Percentiles rank a stretch among this genome's conserved stretches.
Conservation (phyloP, 2,113 vertebrate species). For the Archilochus colubris region DNA sequence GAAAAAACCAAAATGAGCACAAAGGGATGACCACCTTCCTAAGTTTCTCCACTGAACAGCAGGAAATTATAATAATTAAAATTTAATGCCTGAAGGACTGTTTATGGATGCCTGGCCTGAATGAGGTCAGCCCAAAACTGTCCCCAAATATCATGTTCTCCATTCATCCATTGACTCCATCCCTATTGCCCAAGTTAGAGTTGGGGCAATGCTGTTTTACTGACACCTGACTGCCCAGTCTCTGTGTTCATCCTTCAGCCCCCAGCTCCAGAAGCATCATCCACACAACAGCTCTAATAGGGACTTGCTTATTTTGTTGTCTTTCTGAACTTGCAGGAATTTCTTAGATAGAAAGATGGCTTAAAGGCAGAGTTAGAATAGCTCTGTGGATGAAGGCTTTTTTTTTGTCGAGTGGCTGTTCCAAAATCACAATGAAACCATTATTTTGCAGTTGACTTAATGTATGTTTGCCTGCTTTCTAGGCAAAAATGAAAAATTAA, state of each 20-base stretch:
- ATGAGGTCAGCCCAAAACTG: not conserved
- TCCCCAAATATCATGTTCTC: not conserved
- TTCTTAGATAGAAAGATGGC: not conserved
- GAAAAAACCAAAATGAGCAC: not conserved
- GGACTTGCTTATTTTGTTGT: not conserved
- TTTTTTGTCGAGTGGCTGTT: not conserved
- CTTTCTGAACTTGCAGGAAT: not conserved
- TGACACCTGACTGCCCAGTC: not conserved
- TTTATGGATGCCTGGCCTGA: not conserved
- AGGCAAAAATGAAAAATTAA: not conserved
- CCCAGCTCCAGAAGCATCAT: not conserved
- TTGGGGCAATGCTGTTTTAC: rapidly evolving
- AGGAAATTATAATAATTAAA: not conserved
- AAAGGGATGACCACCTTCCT: not conserved
- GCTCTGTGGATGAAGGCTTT: not conserved
- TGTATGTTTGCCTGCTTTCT: not conserved
- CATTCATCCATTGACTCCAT: not conserved
- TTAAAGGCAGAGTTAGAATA: not conserved
- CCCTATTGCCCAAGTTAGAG: not conserved
- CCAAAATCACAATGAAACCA: not conserved
- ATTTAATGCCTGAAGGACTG: not conserved
- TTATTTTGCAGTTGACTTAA: not conserved
- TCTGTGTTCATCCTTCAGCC: not conserved
- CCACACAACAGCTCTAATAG: not conserved
- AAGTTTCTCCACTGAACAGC: not conserved